Conservation (phyloP, 2,113 vertebrate species). For the Aptenodytes patagonicus region DNA sequence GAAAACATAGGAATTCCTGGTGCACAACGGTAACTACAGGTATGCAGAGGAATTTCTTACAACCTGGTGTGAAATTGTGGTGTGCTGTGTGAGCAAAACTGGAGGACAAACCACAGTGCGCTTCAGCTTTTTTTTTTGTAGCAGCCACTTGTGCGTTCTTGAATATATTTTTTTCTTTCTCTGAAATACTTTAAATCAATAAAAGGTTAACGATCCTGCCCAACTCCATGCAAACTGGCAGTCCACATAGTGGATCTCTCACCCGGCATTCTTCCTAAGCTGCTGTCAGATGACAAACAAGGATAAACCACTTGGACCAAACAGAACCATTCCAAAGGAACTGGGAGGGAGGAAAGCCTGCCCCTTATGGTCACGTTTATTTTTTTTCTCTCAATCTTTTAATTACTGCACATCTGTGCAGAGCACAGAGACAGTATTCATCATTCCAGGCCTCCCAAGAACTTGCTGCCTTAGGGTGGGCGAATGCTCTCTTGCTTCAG, state of each 20-base stretch:
- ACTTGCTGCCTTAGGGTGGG: neutral
- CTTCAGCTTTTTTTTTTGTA: neutral
- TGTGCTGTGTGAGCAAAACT: neutral
- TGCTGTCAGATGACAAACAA: neutral
- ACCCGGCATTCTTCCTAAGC: neutral
- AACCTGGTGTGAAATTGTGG: neutral
- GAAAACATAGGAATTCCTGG: neutral
- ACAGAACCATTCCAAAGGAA: constrained; percentile 29
- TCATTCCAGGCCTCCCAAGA: neutral
- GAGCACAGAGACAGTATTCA: neutral
- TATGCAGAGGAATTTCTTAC: constrained; percentile 11
- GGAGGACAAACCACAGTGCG: neutral
- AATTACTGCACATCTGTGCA: neutral
- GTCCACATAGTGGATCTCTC: constrained; percentile 15
- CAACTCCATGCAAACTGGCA: neutral
- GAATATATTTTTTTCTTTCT: neutral
- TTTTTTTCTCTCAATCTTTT: neutral
- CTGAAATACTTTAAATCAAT: neutral
- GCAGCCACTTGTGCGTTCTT: neutral
- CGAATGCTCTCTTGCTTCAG: neutral
- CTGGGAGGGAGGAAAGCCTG: neutral
- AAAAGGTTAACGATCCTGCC: neutral
- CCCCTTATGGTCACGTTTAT: neutral
- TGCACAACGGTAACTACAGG: neutral
- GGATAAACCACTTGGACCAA: constrained; percentile 49